Percentiles rank a stretch among this genome's conserved stretches.
These are phyloP conservation scores for Charanyca ferruginea DNA, from an alignment of 2,888 invertebrate genomes.

Conservation along the genomic window DNA sequence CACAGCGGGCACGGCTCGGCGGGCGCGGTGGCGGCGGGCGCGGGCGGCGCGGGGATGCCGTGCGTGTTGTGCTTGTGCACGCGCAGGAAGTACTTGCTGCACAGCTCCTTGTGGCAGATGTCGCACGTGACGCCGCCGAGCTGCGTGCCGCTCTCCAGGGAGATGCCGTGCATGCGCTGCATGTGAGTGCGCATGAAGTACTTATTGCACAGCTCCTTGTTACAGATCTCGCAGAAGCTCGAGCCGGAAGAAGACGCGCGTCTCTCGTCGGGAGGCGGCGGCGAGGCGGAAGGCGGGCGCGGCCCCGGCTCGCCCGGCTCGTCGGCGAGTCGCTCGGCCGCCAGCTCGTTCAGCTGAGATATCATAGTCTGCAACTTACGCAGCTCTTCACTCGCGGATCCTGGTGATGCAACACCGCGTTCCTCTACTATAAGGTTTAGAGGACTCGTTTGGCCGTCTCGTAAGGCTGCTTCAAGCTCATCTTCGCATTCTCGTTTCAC, in stretches of 20 bases:
- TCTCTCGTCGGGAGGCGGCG: slow-evolving; percentile 86
- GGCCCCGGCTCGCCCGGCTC: slow-evolving; percentile 77
- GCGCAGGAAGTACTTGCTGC: slow-evolving; percentile 99
- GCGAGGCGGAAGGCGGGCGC: slow-evolving; percentile 82
- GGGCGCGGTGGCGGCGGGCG: slow-evolving; percentile 88
- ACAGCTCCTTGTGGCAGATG: slow-evolving; percentile 99
- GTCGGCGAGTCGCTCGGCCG: slow-evolving; percentile 89
- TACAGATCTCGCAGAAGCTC: slow-evolving; percentile 99
- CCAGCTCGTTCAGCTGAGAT: slow-evolving; percentile 96
- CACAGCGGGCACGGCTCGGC: slow-evolving; percentile 94
- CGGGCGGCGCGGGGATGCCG: slow-evolving; percentile 97
- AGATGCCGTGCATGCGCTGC: slow-evolving; percentile 99
- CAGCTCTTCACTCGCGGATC: slow-evolving; percentile 95
- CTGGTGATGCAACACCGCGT: slow-evolving; percentile 90
- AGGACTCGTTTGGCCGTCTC: slow-evolving; percentile 94
- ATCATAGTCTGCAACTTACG: slow-evolving; percentile 98
- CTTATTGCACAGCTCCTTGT: slow-evolving; percentile 99
- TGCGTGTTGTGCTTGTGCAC: slow-evolving; percentile 99
- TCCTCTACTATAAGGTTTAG: slow-evolving; percentile 94
- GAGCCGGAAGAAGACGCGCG: slow-evolving; percentile 92
- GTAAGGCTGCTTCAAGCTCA: slow-evolving; percentile 84
- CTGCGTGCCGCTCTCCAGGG: slow-evolving; percentile 97
- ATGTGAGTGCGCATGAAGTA: slow-evolving; percentile 99
- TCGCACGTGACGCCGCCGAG: slow-evolving; percentile 98
- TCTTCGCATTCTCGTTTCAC: slow-evolving; percentile 91